phyloP scores from a whole-genome alignment of 2,888 invertebrate genomes.

The Coenonympha glycerion region DNA sequence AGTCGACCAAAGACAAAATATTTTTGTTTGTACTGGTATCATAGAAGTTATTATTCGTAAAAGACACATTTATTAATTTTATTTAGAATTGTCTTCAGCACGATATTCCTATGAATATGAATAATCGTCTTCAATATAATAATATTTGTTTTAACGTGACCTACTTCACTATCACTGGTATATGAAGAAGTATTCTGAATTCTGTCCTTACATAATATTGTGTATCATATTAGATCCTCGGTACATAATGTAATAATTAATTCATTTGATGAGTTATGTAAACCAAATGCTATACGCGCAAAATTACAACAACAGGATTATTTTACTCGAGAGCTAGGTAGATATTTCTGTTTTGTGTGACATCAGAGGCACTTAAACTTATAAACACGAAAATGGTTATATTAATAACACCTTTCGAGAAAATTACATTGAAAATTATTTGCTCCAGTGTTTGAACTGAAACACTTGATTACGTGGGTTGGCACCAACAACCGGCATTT shows the following conservation, averaged over 20 bases:
- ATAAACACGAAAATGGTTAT: neutral
- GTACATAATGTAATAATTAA: neutral
- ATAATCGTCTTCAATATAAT: neutral
- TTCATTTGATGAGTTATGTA: conserved; percentile 21
- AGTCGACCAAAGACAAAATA: too few species aligned
- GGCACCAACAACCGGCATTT: conserved; percentile 12
- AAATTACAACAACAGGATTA: conserved; percentile 23
- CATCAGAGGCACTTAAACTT: neutral
- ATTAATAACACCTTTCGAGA: too few species aligned
- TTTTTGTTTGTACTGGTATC: neutral
- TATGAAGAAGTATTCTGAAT: too few species aligned
- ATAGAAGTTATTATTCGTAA: neutral
- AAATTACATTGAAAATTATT: neutral
- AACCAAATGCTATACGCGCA: conserved; percentile 15
- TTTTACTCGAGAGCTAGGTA: conserved; percentile 5
- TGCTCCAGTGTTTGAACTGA: conserved; percentile 13
- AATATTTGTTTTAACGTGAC: neutral
- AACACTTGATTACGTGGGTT: conserved; percentile 4
- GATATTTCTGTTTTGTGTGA: neutral
- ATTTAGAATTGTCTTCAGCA: too few species aligned
- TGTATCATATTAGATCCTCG: neutral
- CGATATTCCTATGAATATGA: neutral
- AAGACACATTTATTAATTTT: neutral
- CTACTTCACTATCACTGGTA: too few species aligned
- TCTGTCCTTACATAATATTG: too few species aligned